These are phyloP conservation scores for Podarcis lilfordi DNA, from an alignment of 2,797 vertebrate species.

Conservation along the genomic window DNA sequence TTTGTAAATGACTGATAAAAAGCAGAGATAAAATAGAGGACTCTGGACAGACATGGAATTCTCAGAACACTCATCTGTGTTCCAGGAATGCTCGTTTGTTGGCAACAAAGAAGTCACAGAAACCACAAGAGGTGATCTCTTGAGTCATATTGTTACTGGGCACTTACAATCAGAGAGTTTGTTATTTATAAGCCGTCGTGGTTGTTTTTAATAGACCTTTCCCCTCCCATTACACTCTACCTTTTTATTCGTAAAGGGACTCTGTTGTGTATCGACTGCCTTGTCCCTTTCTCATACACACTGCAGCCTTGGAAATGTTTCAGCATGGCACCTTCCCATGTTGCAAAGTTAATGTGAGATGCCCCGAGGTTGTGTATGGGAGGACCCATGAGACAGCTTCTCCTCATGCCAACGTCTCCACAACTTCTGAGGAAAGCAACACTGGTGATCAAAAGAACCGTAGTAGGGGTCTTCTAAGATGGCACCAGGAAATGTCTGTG, in stretches of 20 bases:
- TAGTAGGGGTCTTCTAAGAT: background rate
- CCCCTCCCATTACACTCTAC: no score
- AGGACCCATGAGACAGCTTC: background rate
- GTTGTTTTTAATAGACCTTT: background rate
- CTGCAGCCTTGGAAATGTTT: no score
- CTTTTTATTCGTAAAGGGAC: no score
- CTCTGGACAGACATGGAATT: background rate
- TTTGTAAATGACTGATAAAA: constrained; percentile 13
- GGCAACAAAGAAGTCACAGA: background rate
- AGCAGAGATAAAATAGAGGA: constrained; percentile 29
- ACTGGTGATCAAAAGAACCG: background rate
- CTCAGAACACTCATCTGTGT: constrained; percentile 23
- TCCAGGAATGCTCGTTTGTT: constrained; percentile 44
- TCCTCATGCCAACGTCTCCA: background rate
- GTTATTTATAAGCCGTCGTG: background rate
- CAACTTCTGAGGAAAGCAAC: background rate
- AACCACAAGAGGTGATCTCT: background rate
- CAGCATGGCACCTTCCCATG: background rate
- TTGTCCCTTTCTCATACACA: no score
- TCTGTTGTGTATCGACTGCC: background rate
- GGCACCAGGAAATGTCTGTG: background rate
- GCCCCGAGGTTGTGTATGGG: background rate
- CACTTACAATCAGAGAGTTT: background rate
- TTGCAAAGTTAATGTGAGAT: background rate
- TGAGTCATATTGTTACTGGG: constrained; percentile 23